Evolutionary conservation across 1,140 invertebrate genomes (phyloP), one percentile per base, ranked within the genome.

Genomic region (Hesperophylax magnus): DNA sequence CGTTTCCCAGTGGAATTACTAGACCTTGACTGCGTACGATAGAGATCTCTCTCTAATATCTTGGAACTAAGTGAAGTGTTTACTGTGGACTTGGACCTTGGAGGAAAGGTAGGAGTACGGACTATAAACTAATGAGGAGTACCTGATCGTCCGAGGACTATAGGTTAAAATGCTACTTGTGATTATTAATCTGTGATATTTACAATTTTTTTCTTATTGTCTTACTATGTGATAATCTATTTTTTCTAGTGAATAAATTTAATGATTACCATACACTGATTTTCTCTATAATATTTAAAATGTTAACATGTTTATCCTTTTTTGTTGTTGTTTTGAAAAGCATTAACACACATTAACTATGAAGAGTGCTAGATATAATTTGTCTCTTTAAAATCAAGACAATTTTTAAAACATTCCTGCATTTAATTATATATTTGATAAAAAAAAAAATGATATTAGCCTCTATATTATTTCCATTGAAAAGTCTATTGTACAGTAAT

Each of bases 101-200:
- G 39, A 47, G 39, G n/a, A 58, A 58, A 20, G 20, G 56, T 4
- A 58, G 20, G 56, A 7, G 56, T 22, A 20, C 18, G 11, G 56
- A 58, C 56, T 58, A 2, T n/a, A 22, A 6, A 58, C 56, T 47
- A 34, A 47, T 47, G 34, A 7, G 22, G 34, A 17, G 17, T 52
- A 17, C n/a, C 67, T n/a, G 34, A 52, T 20, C 31, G 11, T 9
- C 17, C 27, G 67, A 18, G 67, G 39, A 71, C 39, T 71, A 15
- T 71, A 67, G 27, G 20, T 61, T 67, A 67, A 22, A 34, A 61
- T n/a, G 63, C 39, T 18, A 53, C 14, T 24, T 75, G 71, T 75
- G 71, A 75, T 75, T 31, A 14, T 52, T 58, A 75, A 54, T n/a
- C 71, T 75, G 71, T 75, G 71, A 75, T 75, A 75, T 24, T 75